Evolutionary conservation across 2,797 vertebrate genomes (phyloP), one percentile per base, ranked within the genome.

Genomic region (Anguilla marmorata): DNA sequence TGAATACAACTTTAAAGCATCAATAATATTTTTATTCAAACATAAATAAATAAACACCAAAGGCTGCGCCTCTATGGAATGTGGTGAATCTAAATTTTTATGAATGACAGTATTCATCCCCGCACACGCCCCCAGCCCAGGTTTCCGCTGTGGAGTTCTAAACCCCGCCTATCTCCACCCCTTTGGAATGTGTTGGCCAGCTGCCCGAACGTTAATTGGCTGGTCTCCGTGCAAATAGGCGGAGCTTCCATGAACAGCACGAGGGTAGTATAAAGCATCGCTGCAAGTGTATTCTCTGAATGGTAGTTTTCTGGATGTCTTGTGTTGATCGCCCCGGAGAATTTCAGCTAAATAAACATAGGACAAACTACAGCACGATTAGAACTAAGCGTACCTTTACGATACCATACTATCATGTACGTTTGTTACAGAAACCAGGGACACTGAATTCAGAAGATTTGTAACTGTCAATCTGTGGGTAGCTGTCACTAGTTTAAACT

Each of bases 71-170:
- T 93, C 93, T 93, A 89, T 92, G 95, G 94, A 95, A 96, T 95
- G 94, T 94, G 94, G 94, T 93, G 93, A 94, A 94, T 95, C 94
- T 72, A 89, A 92, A 88, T 93, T 95, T 96, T 96, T 96, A 96
- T 97, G 96, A 97, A 97, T 97, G 96, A 96, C 90, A 91, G 94
- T 92, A 96, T 97, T 97, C 96, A 97, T 96, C 79, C 0, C 0
- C 76, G 90, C 48, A 92, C 94, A 94, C 95, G 93, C 95, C 96
- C 90, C 82, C 1, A 33, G 76, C 8, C 76, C 45, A 80, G 76
- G 45, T 80, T 80, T 80, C 76, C 76, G 76, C 76, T 80, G 16
- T 48, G 37, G 76, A 48, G 76, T 80, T 80, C 45, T 80, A 58
- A 89, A 85, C 69, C 89, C 86, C 91, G 30, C n/a, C 89, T 91